A percentile compares a stretch with the other conserved stretches of the same genome.
Conservation (phyloP, 2,888 invertebrate species). For the Eupithecia vulgata region DNA sequence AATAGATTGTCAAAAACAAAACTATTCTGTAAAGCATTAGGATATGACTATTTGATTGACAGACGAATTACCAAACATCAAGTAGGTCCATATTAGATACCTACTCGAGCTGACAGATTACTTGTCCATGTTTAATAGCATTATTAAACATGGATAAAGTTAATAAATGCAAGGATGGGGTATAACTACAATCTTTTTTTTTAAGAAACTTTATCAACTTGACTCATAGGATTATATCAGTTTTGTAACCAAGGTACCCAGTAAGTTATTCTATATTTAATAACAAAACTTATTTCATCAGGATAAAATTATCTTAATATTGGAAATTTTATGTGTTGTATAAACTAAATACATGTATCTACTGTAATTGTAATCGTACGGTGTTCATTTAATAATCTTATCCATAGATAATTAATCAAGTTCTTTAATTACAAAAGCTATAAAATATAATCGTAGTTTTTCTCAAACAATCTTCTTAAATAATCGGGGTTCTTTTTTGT, state of each 20-base stretch:
- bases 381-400: background rate
- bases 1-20: too few species aligned
- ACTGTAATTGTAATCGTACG: background rate
- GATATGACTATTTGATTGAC: too few species aligned
- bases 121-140: too few species aligned
- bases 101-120: too few species aligned
- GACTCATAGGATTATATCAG: background rate
- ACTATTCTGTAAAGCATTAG: too few species aligned
- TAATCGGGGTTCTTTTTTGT: constrained; percentile 71
- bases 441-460: constrained; percentile 6
- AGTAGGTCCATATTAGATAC: too few species aligned
- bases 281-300: background rate
- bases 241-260: background rate
- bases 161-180: background rate
- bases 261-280: background rate
- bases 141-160: background rate
- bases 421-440: constrained; percentile 19
- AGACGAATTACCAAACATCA: too few species aligned
- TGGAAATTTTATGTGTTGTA: background rate
- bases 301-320: background rate
- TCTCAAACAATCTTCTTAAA: constrained; percentile 38
- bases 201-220: background rate
- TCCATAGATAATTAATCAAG: background rate
- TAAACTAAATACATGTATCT: background rate
- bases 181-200: background rate